phyloP scores from a whole-genome alignment of 2,113 vertebrate species.

The Oenanthe melanoleuca region DNA sequence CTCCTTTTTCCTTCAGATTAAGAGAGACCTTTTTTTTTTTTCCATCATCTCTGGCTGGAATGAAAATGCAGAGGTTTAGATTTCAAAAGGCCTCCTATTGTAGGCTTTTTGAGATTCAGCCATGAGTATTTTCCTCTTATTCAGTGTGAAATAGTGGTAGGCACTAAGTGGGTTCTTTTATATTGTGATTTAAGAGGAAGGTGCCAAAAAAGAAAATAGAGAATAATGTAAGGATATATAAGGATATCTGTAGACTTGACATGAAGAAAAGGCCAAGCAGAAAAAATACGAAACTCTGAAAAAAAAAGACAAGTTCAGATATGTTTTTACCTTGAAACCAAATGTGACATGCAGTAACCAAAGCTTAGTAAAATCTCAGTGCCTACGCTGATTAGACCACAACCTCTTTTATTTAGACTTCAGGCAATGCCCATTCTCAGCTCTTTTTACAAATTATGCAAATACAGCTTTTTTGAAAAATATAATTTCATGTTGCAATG shows the following conservation, averaged over 20 bases:
- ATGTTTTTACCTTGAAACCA: background rate
- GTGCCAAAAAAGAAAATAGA: background rate
- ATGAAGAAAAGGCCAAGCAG: background rate
- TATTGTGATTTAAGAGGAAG: background rate
- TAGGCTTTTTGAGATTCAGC: background rate
- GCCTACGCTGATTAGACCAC: slow-evolving; percentile 12
- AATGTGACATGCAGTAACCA: background rate
- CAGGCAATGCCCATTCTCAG: background rate
- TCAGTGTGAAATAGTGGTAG: background rate
- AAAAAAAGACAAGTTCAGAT: background rate
- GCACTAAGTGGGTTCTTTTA: background rate
- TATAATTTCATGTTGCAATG: background rate
- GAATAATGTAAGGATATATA: background rate
- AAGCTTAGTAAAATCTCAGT: slow-evolving; percentile 45
- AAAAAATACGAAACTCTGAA: background rate
- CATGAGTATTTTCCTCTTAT: background rate
- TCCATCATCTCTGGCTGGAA: background rate
- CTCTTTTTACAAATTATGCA: slow-evolving; percentile 2
- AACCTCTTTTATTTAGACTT: slow-evolving; percentile 11
- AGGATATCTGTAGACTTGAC: background rate
- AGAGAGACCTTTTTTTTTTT: background rate
- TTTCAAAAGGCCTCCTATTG: background rate
- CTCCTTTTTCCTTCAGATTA: background rate
- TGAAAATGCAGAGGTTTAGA: slow-evolving; percentile 6
- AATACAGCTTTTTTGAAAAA: slow-evolving; percentile 7